Evolutionary conservation across 2,888 invertebrate species (phyloP), one percentile per base, ranked within the genome.

Genomic region (Spodoptera littoralis): DNA sequence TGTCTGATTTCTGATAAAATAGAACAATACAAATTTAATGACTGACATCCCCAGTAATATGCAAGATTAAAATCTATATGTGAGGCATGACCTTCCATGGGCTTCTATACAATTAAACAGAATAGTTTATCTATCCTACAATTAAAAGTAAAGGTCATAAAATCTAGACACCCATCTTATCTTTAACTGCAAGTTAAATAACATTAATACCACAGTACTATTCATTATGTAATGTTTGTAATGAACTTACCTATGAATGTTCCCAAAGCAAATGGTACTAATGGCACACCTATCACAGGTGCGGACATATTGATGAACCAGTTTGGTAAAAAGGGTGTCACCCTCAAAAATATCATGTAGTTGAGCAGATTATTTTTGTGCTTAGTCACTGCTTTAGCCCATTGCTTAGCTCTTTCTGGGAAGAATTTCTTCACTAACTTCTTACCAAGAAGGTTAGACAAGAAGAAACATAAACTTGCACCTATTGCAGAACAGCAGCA

Each of bases 241-340:
- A 55, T 58, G 54, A 66, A 84, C 95, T 93, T 86, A 97, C 97
- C 98, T 73, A 99, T 95, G 90, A 99, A 99, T 65, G 99, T 99
- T 73, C 99, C 99, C 63, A 98, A 87, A 73, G 98, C 98, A 93
- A 99, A 99, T 66, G 98, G 98, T 73, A 96, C 86, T 68, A 99
- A 91, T 1, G 99, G 99, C 44, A 99, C 99, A 80, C 99, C 98
- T 82, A 99, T 97, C 44, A 99, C 98, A 46, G 99, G 99, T 70
- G 99, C 98, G 0, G 98, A 97, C 86, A 99, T 96, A 92, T 99
- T 99, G 76, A 99, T 99, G 90, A 99, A 99, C 99, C 99, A 99
- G 91, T 99, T 99, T 8, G 99, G 99, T 82, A 99, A 95, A 87
- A 99, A 97, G 58, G 99, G 99, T 30, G 99, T 99, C 86, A 99